These are phyloP conservation scores for Apeltes quadracus DNA, from an alignment of 2,113 vertebrate species.

Conservation along the genomic window DNA sequence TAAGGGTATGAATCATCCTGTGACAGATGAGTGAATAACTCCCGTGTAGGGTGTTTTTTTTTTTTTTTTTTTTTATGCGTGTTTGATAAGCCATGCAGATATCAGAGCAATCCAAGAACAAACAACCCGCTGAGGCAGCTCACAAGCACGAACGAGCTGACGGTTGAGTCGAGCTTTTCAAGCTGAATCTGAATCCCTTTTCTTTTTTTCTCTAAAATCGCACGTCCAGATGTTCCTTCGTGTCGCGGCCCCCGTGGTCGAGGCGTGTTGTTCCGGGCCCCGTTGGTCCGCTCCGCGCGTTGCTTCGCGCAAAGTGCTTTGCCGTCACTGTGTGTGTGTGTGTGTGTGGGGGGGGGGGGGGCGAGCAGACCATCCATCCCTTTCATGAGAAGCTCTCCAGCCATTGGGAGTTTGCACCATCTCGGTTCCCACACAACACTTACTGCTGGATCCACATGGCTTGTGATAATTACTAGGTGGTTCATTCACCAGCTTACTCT, in stretches of 20 bases:
- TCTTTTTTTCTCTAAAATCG: slow-evolving; percentile 59
- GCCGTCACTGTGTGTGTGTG: slow-evolving; percentile 1
- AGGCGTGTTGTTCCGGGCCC: slow-evolving; percentile 49
- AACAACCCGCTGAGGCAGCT: slow-evolving; percentile 34
- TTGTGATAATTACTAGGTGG: slow-evolving; percentile 84
- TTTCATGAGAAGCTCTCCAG: slow-evolving; percentile 84
- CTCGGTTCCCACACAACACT: slow-evolving; percentile 90
- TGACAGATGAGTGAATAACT: slow-evolving; percentile 31
- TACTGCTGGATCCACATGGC: slow-evolving; percentile 87
- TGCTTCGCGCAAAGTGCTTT: slow-evolving; percentile 60
- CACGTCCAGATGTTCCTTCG: slow-evolving; percentile 71
- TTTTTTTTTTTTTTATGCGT: slow-evolving; percentile 41
- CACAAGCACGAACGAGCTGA: slow-evolving; percentile 28
- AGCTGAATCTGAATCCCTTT: no score
- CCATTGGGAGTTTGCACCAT: slow-evolving; percentile 86
- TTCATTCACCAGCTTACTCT: slow-evolving; percentile 77
- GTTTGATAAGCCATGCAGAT: slow-evolving; percentile 32
- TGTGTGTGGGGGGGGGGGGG: no score
- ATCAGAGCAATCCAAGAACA: slow-evolving; percentile 42
- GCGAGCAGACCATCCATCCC: slow-evolving; percentile 53
- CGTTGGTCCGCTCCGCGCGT: slow-evolving; percentile 40
- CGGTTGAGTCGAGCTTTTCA: slow-evolving; percentile 38
- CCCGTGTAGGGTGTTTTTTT: slow-evolving; percentile 29
- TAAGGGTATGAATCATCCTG: slow-evolving; percentile 28
- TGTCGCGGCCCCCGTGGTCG: slow-evolving; percentile 49